Evolutionary conservation across 2,888 invertebrate genomes (phyloP).

Genomic region (Drosophila nr. fundita): DNA sequence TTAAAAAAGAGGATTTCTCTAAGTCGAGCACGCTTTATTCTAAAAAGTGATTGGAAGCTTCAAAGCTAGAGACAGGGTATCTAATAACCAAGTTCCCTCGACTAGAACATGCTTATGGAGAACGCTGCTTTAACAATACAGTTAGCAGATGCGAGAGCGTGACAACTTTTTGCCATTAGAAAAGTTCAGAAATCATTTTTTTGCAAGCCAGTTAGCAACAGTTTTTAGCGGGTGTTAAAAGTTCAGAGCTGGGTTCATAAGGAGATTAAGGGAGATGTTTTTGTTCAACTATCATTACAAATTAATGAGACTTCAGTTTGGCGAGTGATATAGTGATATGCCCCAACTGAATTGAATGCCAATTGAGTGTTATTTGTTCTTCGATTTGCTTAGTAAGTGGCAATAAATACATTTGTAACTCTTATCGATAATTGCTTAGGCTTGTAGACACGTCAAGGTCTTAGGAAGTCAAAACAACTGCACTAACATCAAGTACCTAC

Average conservation of each 20-base stretch:
- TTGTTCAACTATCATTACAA: slow-evolving; percentile 24
- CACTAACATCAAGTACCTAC: slow-evolving; percentile 74
- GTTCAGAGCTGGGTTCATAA: slow-evolving; percentile 27
- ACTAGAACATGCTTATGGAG: not conserved
- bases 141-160: slow-evolving; percentile 56
- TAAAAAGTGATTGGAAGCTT: not conserved
- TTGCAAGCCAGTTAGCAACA: slow-evolving; percentile 3
- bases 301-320: slow-evolving; percentile 17
- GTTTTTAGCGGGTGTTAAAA: slow-evolving; percentile 14
- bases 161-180: slow-evolving; percentile 72
- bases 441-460: slow-evolving; percentile 40
- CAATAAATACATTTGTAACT: slow-evolving; percentile 7
- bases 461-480: slow-evolving; percentile 47
- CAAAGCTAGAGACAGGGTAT: slow-evolving; percentile 9
- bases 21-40: not conserved
- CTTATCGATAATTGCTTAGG: slow-evolving; percentile 59
- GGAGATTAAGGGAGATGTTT: slow-evolving; percentile 23
- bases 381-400: slow-evolving; percentile 14
- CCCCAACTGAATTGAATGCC: not conserved
- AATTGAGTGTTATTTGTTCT: slow-evolving; percentile 10
- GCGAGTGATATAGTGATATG: not conserved
- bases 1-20: not conserved
- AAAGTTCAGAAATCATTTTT: slow-evolving; percentile 33
- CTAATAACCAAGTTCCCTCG: not conserved
- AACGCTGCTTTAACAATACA: slow-evolving; percentile 54